phyloP scores from a whole-genome alignment of 2,797 vertebrate genomes.

The Poeciliopsis turneri region DNA sequence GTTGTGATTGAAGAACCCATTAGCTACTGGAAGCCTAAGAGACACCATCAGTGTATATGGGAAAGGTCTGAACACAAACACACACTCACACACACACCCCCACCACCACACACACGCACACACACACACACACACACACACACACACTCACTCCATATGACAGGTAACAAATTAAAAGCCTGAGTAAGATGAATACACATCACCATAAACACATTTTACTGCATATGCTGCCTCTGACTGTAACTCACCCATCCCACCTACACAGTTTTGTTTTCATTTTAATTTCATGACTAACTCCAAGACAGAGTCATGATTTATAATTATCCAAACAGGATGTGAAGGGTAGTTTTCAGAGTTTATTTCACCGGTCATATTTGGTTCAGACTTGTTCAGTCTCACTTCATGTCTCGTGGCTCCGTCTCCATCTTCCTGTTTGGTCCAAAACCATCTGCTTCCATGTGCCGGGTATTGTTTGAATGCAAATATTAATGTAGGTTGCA shows the following conservation, averaged over 20 bases:
- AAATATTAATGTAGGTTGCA: background rate
- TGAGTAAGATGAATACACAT: slow-evolving; percentile 55
- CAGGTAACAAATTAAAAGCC: slow-evolving; percentile 66
- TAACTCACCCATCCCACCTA: slow-evolving; percentile 30
- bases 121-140: slow-evolving; percentile 18
- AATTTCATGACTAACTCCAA: slow-evolving; percentile 13
- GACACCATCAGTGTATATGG: slow-evolving; percentile 67
- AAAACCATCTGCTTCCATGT: background rate
- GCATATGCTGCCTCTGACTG: slow-evolving; percentile 17
- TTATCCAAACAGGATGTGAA: slow-evolving; percentile 22
- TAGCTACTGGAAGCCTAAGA: slow-evolving; percentile 70
- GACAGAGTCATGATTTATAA: slow-evolving; percentile 31
- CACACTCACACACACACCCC: slow-evolving; percentile 14
- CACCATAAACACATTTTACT: slow-evolving; percentile 50
- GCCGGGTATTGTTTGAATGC: background rate
- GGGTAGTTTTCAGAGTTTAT: slow-evolving; percentile 12
- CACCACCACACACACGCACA: slow-evolving; percentile 17
- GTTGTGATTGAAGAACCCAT: slow-evolving; percentile 70
- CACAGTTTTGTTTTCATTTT: slow-evolving; percentile 30
- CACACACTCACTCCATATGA: slow-evolving; percentile 16
- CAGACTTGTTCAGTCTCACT: background rate
- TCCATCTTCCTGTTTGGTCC: background rate
- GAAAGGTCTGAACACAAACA: slow-evolving; percentile 22
- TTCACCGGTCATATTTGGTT: background rate
- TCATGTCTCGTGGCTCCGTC: too few species aligned